These are phyloP conservation scores for Punctoribates punctum DNA, from an alignment of 2,888 invertebrate species.

Conservation along the genomic window DNA sequence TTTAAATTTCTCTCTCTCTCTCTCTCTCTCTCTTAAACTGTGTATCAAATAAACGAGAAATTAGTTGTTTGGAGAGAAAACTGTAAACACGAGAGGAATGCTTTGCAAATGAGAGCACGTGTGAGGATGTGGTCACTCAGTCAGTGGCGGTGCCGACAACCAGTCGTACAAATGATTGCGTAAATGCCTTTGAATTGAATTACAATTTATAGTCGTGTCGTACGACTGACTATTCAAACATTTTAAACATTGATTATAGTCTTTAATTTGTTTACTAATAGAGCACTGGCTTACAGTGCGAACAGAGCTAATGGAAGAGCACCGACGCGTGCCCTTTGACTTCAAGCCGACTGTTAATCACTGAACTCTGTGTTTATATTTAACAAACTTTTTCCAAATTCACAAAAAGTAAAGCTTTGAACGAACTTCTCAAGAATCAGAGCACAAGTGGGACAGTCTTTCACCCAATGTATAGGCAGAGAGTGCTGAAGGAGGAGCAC, in stretches of 20 bases:
- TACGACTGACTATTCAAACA: constrained; percentile 13
- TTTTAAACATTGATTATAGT: neutral
- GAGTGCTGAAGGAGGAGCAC: neutral
- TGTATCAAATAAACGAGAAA: too few relatives aligned
- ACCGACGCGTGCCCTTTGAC: constrained; percentile 14
- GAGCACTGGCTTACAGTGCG: neutral
- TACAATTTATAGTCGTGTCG: constrained; percentile 11
- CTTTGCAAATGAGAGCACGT: too few relatives aligned
- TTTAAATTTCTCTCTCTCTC: too few relatives aligned
- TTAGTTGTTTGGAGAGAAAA: too few relatives aligned
- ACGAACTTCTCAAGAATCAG: neutral
- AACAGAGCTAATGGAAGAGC: neutral
- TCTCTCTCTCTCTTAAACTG: too few relatives aligned
- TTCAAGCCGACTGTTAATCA: neutral
- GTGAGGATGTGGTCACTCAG: constrained; percentile 30
- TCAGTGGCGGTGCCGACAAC: neutral
- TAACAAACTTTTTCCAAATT: neutral
- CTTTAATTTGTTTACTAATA: constrained; percentile 7
- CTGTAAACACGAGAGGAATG: too few relatives aligned
- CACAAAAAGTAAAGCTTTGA: neutral
- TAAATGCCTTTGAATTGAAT: neutral
- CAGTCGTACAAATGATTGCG: neutral
- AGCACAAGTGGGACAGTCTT: neutral
- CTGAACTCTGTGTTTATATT: neutral
- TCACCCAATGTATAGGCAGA: neutral